Evolutionary conservation across 1,140 invertebrate species (phyloP).

Genomic region (Araneus ventricosus): DNA sequence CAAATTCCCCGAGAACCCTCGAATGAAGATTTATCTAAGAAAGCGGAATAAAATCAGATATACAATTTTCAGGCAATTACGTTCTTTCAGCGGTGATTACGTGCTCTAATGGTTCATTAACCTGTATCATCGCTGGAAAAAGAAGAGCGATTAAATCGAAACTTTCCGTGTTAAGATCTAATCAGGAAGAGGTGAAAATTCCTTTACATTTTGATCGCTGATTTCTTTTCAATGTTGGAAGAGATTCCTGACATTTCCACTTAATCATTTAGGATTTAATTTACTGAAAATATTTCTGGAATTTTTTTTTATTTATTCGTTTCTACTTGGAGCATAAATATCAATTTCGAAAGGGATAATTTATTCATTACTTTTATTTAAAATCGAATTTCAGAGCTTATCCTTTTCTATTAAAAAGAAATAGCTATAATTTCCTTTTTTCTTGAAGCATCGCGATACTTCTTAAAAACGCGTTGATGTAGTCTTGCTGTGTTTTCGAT

Average conservation of each 20-base stretch:
- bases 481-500: neutral
- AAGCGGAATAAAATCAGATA: conserved; percentile 42
- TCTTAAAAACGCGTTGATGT: neutral
- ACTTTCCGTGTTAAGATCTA: conserved; percentile 18
- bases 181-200: conserved; percentile 41
- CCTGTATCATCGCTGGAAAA: conserved; percentile 31
- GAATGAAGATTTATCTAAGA: conserved; percentile 42
- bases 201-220: conserved; percentile 17
- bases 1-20: neutral
- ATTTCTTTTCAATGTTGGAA: conserved; percentile 18
- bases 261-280: conserved; percentile 47
- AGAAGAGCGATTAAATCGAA: conserved; percentile 23
- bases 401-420: neutral
- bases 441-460: neutral
- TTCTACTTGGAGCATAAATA: neutral
- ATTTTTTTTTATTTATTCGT: neutral
- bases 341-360: conserved; percentile 17
- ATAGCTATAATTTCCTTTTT: neutral
- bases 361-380: neutral
- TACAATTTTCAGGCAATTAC: conserved; percentile 59
- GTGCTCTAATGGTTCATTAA: conserved; percentile 52
- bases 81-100: conserved; percentile 37
- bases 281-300: neutral
- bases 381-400: neutral
- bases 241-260: neutral